Conservation (phyloP, 2,113 vertebrate species). For the Alethe castanea region DNA sequence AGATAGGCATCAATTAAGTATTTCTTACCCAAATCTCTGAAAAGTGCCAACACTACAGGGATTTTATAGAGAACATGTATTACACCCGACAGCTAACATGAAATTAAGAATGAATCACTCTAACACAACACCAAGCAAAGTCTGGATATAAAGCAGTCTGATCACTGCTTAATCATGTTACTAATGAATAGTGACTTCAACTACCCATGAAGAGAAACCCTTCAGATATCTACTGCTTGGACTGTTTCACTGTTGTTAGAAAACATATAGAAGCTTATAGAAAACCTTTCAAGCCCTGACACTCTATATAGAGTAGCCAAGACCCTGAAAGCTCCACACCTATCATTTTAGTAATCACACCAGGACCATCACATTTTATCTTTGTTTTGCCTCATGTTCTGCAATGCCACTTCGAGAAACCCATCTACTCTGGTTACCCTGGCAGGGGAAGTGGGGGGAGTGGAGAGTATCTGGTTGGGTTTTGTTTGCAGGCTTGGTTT, state of each 20-base stretch:
- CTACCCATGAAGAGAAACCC: not conserved
- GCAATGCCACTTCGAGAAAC: not conserved
- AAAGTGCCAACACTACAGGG: not conserved
- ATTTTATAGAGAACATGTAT: not conserved
- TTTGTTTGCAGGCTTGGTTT: not conserved
- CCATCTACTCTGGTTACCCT: not conserved
- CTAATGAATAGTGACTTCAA: not conserved
- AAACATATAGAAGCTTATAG: not conserved
- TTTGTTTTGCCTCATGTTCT: not conserved
- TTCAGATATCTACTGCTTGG: not conserved
- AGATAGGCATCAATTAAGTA: not conserved
- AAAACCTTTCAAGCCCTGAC: not conserved
- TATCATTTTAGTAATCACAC: not conserved
- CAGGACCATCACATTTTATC: not conserved
- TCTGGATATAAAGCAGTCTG: not conserved
- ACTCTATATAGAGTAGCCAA: not conserved
- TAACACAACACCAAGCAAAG: not conserved
- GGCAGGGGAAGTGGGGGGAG: no score
- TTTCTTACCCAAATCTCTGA: not conserved
- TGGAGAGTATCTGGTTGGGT: not conserved
- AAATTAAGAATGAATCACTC: not conserved
- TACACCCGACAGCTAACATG: not conserved
- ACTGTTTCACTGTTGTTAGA: not conserved
- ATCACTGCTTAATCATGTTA: not conserved
- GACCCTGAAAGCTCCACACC: not conserved